phyloP scores from a whole-genome alignment of 2,797 vertebrate genomes.

The Clarias pachynema region DNA sequence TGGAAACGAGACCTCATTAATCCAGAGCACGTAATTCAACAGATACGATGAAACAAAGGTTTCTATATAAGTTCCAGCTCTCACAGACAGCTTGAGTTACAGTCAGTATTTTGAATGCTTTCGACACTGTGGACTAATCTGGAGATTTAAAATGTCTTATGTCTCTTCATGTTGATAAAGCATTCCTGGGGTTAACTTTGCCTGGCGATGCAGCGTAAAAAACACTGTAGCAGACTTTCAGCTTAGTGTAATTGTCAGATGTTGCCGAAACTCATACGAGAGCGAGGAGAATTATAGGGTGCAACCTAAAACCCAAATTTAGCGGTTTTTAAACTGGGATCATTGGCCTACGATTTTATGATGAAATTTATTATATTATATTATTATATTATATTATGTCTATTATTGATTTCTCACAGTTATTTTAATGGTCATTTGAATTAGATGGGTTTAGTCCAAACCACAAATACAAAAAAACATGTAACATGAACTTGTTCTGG shows the following conservation, averaged over 20 bases:
- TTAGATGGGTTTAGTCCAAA: neutral
- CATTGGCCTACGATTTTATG: neutral
- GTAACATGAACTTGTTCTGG: neutral
- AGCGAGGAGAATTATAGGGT: neutral
- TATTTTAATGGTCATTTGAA: neutral
- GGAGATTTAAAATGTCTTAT: conserved; percentile 17
- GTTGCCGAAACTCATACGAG: neutral
- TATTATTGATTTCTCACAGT: conserved; percentile 2
- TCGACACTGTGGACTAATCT: conserved; percentile 22
- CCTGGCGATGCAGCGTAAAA: neutral
- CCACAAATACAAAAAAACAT: neutral
- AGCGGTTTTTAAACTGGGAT: neutral
- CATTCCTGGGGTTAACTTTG: neutral
- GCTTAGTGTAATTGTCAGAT: neutral
- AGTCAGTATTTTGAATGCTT: conserved; percentile 19
- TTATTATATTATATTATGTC: neutral
- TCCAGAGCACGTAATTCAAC: neutral
- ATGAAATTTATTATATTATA: neutral
- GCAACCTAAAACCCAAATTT: neutral
- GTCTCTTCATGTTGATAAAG: neutral
- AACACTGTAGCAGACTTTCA: neutral
- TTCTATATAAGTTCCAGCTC: neutral
- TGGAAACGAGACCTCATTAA: neutral
- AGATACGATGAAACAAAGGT: neutral
- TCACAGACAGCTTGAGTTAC: conserved; percentile 4